Percentiles rank a stretch among this genome's conserved stretches.
Evolutionary conservation across 2,797 vertebrate species (phyloP).

Genomic region (Dermochelys coriacea): DNA sequence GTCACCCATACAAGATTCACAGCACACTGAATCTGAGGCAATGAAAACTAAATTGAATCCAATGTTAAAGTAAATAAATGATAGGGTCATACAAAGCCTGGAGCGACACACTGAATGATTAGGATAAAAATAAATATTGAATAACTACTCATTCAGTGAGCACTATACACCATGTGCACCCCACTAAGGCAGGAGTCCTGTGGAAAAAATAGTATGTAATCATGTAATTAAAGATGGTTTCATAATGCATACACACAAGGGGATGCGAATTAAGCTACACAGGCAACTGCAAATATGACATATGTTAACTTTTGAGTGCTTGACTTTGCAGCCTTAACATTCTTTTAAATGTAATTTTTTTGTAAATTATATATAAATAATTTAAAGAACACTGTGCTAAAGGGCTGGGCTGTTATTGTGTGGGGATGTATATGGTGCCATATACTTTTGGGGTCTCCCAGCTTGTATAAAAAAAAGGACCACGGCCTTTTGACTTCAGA

Average conservation of each 20-base stretch:
- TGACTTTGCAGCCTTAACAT: background rate
- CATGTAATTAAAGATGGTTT: background rate
- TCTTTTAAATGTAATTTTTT: background rate
- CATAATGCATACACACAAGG: background rate
- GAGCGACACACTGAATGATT: background rate
- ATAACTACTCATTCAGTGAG: background rate
- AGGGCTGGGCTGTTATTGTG: background rate
- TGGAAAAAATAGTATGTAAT: background rate
- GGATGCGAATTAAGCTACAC: background rate
- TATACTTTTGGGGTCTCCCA: background rate
- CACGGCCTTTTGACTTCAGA: background rate
- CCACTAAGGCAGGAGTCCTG: background rate
- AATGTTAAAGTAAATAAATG: background rate
- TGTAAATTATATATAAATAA: background rate
- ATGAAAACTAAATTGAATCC: background rate
- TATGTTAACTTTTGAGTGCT: background rate
- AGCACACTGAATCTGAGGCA: background rate
- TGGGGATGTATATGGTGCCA: background rate
- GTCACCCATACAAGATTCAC: background rate
- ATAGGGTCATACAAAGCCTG: background rate
- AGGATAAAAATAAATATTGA: background rate
- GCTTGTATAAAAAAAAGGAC: background rate
- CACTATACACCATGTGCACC: background rate
- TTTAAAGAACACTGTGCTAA: background rate
- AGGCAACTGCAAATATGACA: background rate